Conservation (phyloP, 1,140 invertebrate genomes). For the Nasonia longicornis region DNA sequence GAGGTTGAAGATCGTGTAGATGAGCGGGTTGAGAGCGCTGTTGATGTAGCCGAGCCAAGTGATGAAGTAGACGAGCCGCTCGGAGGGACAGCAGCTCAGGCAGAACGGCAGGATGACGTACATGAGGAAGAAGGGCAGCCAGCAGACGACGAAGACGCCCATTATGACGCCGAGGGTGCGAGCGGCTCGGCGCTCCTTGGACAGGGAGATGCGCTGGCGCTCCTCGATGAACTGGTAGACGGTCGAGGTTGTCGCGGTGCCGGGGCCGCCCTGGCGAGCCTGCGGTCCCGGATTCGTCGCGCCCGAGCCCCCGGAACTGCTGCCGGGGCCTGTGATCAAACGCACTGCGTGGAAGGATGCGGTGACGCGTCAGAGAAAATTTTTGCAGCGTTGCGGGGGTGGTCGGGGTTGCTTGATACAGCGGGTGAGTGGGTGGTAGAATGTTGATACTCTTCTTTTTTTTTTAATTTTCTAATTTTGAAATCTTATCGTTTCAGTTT, state of each 20-base stretch:
- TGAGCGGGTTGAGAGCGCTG: constrained; percentile 96
- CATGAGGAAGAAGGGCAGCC: constrained; percentile 96
- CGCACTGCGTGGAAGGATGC: neutral
- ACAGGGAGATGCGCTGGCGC: constrained; percentile 91
- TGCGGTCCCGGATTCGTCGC: constrained; percentile 42
- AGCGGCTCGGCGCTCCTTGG: constrained; percentile 91
- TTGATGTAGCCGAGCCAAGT: constrained; percentile 99
- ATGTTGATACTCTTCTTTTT: too few species aligned
- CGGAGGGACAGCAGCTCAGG: constrained; percentile 80
- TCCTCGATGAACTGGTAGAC: constrained; percentile 94
- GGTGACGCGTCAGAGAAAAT: neutral
- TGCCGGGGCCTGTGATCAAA: constrained; percentile 18
- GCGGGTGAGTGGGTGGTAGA: too few species aligned
- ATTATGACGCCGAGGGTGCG: constrained; percentile 93
- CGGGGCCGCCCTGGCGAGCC: constrained; percentile 51
- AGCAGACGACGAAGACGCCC: constrained; percentile 96
- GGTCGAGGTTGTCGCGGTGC: constrained; percentile 66
- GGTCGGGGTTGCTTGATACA: too few species aligned
- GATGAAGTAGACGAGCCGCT: constrained; percentile 87
- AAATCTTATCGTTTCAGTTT: too few species aligned
- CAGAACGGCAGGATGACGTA: constrained; percentile 94
- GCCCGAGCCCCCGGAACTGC: constrained; percentile 17
- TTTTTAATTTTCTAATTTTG: too few species aligned
- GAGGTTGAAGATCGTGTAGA: constrained; percentile 98
- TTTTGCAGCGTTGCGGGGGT: too few species aligned